Percentiles rank a stretch among this genome's conserved stretches.
These are phyloP conservation scores for Zalophus californianus DNA, from an alignment of 2,797 vertebrate species.

Conservation along the genomic window DNA sequence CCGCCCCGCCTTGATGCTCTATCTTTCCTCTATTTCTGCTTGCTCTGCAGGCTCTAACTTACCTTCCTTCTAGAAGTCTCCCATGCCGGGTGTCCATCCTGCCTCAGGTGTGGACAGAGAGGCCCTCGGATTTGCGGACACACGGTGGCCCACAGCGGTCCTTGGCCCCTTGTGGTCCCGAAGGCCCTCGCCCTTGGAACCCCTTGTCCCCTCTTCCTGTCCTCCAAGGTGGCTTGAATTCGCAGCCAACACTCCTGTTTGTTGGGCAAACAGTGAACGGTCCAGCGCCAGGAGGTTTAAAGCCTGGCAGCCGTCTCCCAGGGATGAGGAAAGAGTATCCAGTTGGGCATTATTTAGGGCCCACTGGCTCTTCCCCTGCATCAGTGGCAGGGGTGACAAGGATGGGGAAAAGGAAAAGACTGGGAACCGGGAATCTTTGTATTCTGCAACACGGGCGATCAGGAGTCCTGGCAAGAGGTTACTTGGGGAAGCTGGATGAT, in stretches of 20 bases:
- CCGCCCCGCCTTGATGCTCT: rapidly evolving
- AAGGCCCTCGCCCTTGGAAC: neutral
- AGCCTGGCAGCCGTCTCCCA: slow-evolving; percentile 48
- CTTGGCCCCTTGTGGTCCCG: neutral
- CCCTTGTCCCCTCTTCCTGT: neutral
- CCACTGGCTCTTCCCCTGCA: neutral
- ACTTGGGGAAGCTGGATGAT: slow-evolving; percentile 72
- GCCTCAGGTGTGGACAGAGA: neutral
- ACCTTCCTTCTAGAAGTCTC: neutral
- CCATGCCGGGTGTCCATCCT: neutral
- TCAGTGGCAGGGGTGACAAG: neutral
- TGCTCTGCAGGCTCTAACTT: neutral
- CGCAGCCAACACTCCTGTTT: slow-evolving; percentile 53
- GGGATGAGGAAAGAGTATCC: slow-evolving; percentile 3
- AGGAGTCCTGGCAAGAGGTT: slow-evolving; percentile 70
- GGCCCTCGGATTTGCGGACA: neutral
- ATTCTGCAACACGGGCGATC: slow-evolving; percentile 6
- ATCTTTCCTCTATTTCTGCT: neutral
- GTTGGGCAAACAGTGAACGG: slow-evolving; percentile 67
- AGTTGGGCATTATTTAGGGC: slow-evolving; percentile 31
- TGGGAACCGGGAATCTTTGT: neutral
- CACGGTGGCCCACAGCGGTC: neutral
- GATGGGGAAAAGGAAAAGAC: neutral
- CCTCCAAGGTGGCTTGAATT: slow-evolving; percentile 54
- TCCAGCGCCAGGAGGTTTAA: slow-evolving; percentile 45